Evolutionary conservation across 35 echinoderm and acorn worm species (phyloP).

Genomic region (Acanthaster planci): DNA sequence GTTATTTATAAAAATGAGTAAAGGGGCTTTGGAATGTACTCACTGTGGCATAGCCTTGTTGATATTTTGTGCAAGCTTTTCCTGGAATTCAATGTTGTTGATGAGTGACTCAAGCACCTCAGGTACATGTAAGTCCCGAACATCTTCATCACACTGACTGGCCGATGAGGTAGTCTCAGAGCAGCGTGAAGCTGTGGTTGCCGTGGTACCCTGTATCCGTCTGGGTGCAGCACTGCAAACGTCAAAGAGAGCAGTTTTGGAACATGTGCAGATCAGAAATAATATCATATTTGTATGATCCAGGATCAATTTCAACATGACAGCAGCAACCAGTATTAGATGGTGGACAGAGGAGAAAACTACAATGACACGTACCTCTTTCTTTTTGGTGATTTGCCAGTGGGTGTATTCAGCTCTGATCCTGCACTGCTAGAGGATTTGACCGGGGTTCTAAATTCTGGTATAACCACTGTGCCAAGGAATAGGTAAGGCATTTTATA

Average conservation of each 20-base stretch:
- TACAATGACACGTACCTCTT: constrained; percentile 49
- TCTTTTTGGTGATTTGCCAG: constrained; percentile 63
- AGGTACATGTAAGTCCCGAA: constrained; percentile 62
- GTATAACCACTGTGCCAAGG: not conserved
- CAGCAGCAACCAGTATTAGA: too few species aligned
- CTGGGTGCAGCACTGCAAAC: constrained; percentile 51
- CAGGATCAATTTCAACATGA: too few species aligned
- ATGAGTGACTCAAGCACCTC: constrained; percentile 55
- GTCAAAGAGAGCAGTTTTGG: too few species aligned
- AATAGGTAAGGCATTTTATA: too few species aligned
- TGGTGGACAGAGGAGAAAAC: too few species aligned
- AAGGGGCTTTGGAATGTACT: constrained; percentile 24
- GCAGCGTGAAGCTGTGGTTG: not conserved
- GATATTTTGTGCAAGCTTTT: constrained; percentile 75
- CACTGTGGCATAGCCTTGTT: constrained; percentile 67
- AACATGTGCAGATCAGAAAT: too few species aligned
- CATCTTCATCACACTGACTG: constrained; percentile 32
- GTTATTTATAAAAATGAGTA: too few species aligned
- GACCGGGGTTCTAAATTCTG: not conserved
- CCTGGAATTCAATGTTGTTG: constrained; percentile 44
- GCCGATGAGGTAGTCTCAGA: not conserved
- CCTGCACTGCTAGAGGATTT: not conserved
- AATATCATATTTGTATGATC: not conserved
- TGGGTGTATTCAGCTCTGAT: not conserved
- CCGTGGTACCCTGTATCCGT: constrained; percentile 19